Evolutionary conservation across 2,888 invertebrate species (phyloP).

Genomic region (Dryocosmus kuriphilus): DNA sequence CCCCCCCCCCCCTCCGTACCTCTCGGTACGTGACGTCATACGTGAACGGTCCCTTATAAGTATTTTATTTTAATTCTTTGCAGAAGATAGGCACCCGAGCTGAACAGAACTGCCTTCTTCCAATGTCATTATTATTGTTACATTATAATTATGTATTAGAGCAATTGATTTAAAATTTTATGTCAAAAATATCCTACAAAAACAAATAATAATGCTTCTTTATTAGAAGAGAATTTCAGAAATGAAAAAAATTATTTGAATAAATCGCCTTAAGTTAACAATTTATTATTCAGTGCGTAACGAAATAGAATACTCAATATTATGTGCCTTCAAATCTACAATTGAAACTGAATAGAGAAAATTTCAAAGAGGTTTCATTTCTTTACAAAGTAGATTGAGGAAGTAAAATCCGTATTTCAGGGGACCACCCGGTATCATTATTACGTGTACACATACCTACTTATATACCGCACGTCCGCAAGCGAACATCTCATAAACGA

Average conservation of each 20-base stretch:
- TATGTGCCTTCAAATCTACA: background rate
- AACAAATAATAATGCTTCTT: background rate
- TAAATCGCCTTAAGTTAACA: too few species aligned
- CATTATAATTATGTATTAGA: too few species aligned
- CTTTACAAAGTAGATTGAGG: background rate
- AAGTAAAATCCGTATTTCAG: background rate
- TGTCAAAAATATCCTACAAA: too few species aligned
- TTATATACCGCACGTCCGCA: constrained; percentile 63
- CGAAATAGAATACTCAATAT: background rate
- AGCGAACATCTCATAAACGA: constrained; percentile 61
- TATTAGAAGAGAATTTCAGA: background rate
- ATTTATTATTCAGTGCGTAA: background rate
- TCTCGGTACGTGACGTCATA: too few species aligned
- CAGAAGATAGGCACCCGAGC: too few species aligned
- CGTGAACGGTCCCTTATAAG: too few species aligned
- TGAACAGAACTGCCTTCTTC: too few species aligned
- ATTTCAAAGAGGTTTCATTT: background rate
- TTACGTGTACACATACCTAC: constrained; percentile 61
- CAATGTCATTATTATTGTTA: too few species aligned
- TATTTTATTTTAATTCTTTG: too few species aligned
- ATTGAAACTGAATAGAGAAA: background rate
- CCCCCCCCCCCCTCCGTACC: too few species aligned
- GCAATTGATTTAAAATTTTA: too few species aligned
- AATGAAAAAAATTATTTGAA: background rate
- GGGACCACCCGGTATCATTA: constrained; percentile 63